Evolutionary conservation across 2,797 vertebrate species (phyloP), one percentile per base, ranked within the genome.

Genomic region (Pagetopsis macropterus): DNA sequence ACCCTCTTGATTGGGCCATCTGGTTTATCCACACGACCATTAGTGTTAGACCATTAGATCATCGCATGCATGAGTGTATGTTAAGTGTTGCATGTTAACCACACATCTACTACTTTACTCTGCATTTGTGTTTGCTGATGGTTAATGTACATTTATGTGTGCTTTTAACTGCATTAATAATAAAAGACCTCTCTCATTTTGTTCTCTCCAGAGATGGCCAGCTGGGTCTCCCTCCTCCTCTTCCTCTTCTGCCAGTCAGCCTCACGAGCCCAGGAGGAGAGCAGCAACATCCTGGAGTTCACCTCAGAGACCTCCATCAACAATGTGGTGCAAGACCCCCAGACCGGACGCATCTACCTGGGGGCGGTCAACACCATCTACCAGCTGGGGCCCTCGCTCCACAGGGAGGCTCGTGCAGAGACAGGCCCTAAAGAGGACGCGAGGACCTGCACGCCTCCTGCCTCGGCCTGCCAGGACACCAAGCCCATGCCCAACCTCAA

Each of bases 361-460:
- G 98, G 97, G 17, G 96, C 97, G 0, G 93, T 98, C 87, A 97
- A 99, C 77, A 76, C 72, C 5, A 92, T 99, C 57, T 95, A 93
- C 89, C 98, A 98, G 85, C 93, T 99, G 60, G 92, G 90, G 10
- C 81, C 93, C 0, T 87, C 90, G 6, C 93, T 99, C 49, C 59
- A n/a, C 1, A 60, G 83, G 63, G 84, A 94, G 79, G 91, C 94
- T 27, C 88, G 66, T 6, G 85, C 75, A 0, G 79, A 88, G 83
- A 98, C 97, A 0, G 98, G 98, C 49, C 98, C 98, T 0, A 93
- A 84, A 59, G 83, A 90, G 68, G 94, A 95, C 4, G 83, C 88
- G 1, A 87, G 82, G 7, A 83, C 77, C 16, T 94, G 94, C 43
- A 95, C 93, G 0, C 92, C 92, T 9, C 93, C 94, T 0, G 86